These are phyloP conservation scores for Zoanthus sansibaricus DNA, from an alignment of 92 coral and sea anemone genomes.

Conservation along the genomic window DNA sequence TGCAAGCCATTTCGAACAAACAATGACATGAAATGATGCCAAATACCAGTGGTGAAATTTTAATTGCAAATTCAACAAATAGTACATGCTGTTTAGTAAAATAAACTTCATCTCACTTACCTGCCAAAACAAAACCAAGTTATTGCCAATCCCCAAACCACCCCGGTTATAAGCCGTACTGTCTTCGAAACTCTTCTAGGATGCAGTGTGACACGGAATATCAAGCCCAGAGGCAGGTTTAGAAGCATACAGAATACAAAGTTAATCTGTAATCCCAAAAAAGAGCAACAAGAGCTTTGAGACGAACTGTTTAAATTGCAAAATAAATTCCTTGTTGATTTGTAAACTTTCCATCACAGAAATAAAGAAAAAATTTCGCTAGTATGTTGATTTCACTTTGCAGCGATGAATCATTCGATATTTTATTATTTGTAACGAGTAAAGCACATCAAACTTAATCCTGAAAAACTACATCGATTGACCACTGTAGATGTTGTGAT, in stretches of 20 bases:
- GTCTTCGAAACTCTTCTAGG: slow-evolving; percentile 48
- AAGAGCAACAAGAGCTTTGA: not conserved
- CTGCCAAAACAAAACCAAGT: slow-evolving; percentile 65
- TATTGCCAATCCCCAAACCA: slow-evolving; percentile 53
- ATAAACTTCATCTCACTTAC: slow-evolving; percentile 12
- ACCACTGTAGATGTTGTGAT: not conserved
- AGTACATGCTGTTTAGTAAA: too few species aligned
- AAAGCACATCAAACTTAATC: not conserved
- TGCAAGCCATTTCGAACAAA: not conserved
- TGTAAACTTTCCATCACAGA: not conserved
- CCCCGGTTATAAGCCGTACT: slow-evolving; percentile 51
- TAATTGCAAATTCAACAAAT: slow-evolving; percentile 25
- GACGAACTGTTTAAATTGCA: not conserved
- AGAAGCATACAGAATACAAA: slow-evolving; percentile 56
- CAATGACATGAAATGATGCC: not conserved
- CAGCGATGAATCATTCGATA: not conserved
- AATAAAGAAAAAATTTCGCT: not conserved
- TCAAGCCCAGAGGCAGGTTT: slow-evolving; percentile 42
- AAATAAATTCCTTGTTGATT: slow-evolving; percentile 1
- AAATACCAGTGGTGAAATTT: not conserved
- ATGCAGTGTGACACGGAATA: slow-evolving; percentile 44
- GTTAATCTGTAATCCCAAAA: slow-evolving; percentile 21
- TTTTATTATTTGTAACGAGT: not conserved
- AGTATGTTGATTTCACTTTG: not conserved
- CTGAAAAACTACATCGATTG: not conserved